phyloP scores from a whole-genome alignment of 2,113 vertebrate genomes.

The Saimiri boliviensis region DNA sequence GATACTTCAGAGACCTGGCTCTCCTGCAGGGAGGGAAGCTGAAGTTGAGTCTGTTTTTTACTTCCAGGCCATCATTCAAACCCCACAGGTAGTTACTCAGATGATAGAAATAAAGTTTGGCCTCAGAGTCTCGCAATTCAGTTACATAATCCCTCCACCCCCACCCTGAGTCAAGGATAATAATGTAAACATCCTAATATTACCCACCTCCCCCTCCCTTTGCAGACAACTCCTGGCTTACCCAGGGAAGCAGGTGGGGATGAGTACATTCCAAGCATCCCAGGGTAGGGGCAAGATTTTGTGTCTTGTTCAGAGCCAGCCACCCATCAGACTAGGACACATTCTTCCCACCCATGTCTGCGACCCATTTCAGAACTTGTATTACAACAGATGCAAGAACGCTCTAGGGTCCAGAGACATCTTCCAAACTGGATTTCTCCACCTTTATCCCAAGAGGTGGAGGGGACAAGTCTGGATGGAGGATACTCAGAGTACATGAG shows the following conservation, averaged over 20 bases:
- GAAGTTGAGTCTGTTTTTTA: conserved; percentile 53
- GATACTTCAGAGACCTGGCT: conserved; percentile 3
- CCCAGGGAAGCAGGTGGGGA: neutral
- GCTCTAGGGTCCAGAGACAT: neutral
- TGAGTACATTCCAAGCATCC: conserved; percentile 66
- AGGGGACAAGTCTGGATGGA: neutral
- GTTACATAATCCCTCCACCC: conserved; percentile 71
- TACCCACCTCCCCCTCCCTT: conserved; percentile 50
- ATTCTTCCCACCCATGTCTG: conserved; percentile 25
- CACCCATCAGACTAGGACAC: conserved; percentile 48
- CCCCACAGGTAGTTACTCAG: conserved; percentile 78
- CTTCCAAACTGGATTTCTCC: conserved; percentile 14
- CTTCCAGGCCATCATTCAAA: conserved; percentile 57
- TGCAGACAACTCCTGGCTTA: conserved; percentile 46
- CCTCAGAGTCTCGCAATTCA: conserved; percentile 68
- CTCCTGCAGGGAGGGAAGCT: neutral
- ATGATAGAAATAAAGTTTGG: conserved; percentile 80
- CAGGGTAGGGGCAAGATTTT: conserved; percentile 36
- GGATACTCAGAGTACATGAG: neutral
- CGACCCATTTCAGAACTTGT: conserved; percentile 6
- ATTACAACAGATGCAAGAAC: conserved; percentile 45
- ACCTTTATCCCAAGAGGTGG: neutral
- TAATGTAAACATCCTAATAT: conserved; percentile 79
- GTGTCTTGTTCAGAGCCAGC: conserved; percentile 26
- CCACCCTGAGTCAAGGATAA: conserved; percentile 63